Percentiles rank a stretch among this genome's conserved stretches.
Conservation (phyloP, 2,113 vertebrate species). For the Archocentrus centrarchus region DNA sequence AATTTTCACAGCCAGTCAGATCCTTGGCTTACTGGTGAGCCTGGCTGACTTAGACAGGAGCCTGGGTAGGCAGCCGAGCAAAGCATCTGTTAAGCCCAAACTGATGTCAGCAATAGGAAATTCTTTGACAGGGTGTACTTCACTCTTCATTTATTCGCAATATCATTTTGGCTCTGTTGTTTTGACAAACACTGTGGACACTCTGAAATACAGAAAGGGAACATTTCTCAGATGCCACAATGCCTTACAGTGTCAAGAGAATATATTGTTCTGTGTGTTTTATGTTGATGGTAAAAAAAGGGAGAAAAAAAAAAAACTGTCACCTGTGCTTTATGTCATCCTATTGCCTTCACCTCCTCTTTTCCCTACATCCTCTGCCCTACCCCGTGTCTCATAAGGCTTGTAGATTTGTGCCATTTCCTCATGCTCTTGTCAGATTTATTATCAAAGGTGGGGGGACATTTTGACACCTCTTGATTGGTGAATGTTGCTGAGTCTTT, state of each 20-base stretch:
- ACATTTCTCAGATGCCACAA: slow-evolving; percentile 39
- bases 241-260: slow-evolving; percentile 43
- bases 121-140: slow-evolving; percentile 24
- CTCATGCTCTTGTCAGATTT: slow-evolving; percentile 39
- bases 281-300: slow-evolving; percentile 33
- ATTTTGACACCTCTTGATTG: slow-evolving; percentile 62
- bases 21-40: slow-evolving; percentile 53
- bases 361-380: not conserved
- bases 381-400: not conserved
- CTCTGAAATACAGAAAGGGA: not conserved
- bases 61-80: slow-evolving; percentile 30
- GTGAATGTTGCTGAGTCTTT: slow-evolving; percentile 57
- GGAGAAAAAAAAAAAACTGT: not conserved
- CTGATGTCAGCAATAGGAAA: slow-evolving; percentile 57
- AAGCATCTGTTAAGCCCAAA: slow-evolving; percentile 51
- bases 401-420: slow-evolving; percentile 34
- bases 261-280: slow-evolving; percentile 13
- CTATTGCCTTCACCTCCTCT: not conserved
- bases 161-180: slow-evolving; percentile 26
- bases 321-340: slow-evolving; percentile 16
- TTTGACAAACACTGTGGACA: slow-evolving; percentile 32
- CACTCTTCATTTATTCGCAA: slow-evolving; percentile 53
- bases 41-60: slow-evolving; percentile 44
- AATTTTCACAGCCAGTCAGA: slow-evolving; percentile 64
- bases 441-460: slow-evolving; percentile 45